phyloP scores from a whole-genome alignment of 2,113 vertebrate species.

The Rhea americana region DNA sequence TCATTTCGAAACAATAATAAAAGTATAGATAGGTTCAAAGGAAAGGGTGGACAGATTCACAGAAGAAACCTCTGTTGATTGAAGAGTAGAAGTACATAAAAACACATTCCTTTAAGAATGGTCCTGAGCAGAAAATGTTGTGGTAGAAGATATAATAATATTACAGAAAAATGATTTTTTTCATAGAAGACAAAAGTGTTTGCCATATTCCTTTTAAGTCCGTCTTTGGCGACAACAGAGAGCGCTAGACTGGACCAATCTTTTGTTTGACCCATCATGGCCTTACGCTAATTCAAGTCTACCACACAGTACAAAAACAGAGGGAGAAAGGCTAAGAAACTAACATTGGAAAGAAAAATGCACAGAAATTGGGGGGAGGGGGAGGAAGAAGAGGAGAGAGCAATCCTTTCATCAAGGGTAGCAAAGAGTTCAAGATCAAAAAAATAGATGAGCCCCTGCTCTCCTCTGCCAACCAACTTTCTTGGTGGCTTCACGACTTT shows the following conservation, averaged over 20 bases:
- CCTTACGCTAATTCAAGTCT: not conserved
- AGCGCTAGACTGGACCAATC: not conserved
- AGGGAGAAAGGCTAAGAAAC: not conserved
- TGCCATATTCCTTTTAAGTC: not conserved
- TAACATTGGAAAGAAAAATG: not conserved
- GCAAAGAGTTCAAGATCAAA: not conserved
- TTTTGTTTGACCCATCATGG: not conserved
- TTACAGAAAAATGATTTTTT: not conserved
- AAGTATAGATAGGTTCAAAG: not conserved
- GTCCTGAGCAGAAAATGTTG: not conserved
- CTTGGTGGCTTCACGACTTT: not conserved
- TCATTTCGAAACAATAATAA: not conserved
- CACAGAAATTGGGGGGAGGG: not conserved
- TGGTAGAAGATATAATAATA: not conserved
- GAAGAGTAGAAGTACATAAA: not conserved
- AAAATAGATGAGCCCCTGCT: not conserved
- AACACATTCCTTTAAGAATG: not conserved
- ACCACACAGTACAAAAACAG: not conserved
- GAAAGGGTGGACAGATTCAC: not conserved
- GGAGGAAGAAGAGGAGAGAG: not conserved
- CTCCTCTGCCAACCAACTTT: not conserved
- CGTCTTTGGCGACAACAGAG: not conserved
- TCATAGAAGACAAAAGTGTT: not conserved
- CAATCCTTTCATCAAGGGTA: not conserved
- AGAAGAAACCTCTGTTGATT: not conserved